Percentiles rank a stretch among this genome's conserved stretches.
Evolutionary conservation across 2,797 vertebrate species (phyloP).

Genomic region (Rhincodon typus): DNA sequence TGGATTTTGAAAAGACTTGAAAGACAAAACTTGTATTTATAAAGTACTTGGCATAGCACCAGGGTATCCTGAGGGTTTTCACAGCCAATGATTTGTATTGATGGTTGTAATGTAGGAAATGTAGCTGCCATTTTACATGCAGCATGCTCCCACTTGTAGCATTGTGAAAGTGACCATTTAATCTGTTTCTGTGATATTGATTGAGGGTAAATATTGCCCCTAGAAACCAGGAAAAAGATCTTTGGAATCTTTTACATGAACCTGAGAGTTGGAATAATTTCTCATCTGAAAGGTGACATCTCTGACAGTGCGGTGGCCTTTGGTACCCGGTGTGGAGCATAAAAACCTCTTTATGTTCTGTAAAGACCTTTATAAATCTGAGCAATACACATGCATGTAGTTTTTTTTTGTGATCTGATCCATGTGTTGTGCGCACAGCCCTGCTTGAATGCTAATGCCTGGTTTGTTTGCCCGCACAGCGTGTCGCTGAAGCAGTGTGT

Average conservation of each 20-base stretch:
- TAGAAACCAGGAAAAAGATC: too few relatives aligned
- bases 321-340: not conserved
- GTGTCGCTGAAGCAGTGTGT: conserved; percentile 83
- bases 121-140: not conserved
- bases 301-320: too few relatives aligned
- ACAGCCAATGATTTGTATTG: not conserved
- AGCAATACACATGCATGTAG: not conserved
- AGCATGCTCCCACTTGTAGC: not conserved
- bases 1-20: not conserved
- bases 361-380: not conserved
- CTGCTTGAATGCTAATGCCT: not conserved
- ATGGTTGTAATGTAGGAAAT: not conserved
- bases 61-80: not conserved
- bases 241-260: too few relatives aligned
- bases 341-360: not conserved
- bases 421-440: not conserved
- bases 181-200: too few relatives aligned
- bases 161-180: not conserved
- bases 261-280: too few relatives aligned
- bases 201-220: too few relatives aligned
- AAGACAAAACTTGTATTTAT: not conserved
- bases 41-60: not conserved
- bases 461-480: conserved; percentile 56
- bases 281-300: too few relatives aligned
- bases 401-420: not conserved